Percentiles rank a stretch among this genome's conserved stretches.
Evolutionary conservation across 2,113 vertebrate species (phyloP).

Genomic region (Alosa alosa): DNA sequence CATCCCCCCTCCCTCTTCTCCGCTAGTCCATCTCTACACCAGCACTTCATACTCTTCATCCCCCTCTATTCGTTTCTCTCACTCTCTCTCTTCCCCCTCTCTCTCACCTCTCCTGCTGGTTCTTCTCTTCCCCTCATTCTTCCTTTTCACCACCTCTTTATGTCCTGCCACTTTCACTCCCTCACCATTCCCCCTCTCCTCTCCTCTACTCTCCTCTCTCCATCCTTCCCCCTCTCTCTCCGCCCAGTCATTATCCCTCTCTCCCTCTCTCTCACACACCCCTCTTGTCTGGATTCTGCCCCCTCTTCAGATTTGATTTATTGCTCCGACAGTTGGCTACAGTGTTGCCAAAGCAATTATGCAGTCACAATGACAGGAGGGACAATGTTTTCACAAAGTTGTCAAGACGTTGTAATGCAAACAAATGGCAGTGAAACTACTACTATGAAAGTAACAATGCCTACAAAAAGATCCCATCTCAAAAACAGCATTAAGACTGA

Average conservation of each 20-base stretch:
- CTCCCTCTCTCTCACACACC: neutral
- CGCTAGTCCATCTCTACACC: neutral
- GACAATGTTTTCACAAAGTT: neutral
- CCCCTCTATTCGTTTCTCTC: neutral
- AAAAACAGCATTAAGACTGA: neutral
- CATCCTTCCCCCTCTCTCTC: neutral
- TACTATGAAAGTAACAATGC: neutral
- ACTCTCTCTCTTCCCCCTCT: neutral
- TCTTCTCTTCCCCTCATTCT: neutral
- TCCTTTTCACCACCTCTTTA: neutral
- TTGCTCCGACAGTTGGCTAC: neutral
- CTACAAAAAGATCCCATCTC: neutral
- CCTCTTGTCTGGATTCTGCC: neutral
- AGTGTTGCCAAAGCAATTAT: conserved; percentile 8
- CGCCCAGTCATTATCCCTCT: neutral
- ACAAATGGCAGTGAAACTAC: neutral
- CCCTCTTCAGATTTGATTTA: neutral
- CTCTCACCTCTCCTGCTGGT: neutral
- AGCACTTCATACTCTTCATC: neutral
- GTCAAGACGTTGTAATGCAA: neutral
- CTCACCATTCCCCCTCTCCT: neutral
- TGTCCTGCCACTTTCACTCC: neutral
- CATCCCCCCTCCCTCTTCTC: neutral
- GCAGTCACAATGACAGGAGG: conserved; percentile 1
- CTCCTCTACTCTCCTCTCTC: neutral